Evolutionary conservation across 2,113 vertebrate genomes (phyloP).

Genomic region (Eudyptes chrysolophus): DNA sequence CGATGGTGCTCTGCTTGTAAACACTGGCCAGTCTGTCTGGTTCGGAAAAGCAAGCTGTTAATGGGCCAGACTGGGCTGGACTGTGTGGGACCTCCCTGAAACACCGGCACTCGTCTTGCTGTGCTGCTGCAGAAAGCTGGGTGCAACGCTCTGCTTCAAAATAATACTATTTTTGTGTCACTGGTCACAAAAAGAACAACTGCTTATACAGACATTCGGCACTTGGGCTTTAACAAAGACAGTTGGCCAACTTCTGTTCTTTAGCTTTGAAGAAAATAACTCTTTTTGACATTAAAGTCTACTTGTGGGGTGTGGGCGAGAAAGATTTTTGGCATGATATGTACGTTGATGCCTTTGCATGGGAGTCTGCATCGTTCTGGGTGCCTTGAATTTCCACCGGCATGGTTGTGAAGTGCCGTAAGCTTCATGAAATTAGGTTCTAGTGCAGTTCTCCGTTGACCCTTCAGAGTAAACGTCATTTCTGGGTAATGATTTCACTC

Average conservation of each 20-base stretch:
- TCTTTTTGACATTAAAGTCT: background rate
- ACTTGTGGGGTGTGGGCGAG: background rate
- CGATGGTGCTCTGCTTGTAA: background rate
- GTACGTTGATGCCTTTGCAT: background rate
- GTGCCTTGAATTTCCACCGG: background rate
- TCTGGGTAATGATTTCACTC: background rate
- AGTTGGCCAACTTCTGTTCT: rapidly evolving
- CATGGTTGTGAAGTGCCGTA: background rate
- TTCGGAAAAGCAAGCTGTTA: background rate
- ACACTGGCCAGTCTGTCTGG: rapidly evolving
- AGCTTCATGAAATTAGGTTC: background rate
- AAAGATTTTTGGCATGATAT: background rate
- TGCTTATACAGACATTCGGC: rapidly evolving
- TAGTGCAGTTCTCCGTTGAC: background rate
- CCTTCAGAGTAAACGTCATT: background rate
- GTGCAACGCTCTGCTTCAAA: background rate
- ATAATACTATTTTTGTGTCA: background rate
- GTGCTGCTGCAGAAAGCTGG: background rate
- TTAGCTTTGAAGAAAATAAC: background rate
- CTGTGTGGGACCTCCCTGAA: background rate
- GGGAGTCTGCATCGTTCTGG: background rate
- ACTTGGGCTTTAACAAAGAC: background rate
- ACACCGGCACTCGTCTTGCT: background rate
- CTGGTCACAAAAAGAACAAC: background rate
- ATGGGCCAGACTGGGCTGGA: background rate